Evolutionary conservation across 2,888 invertebrate genomes (phyloP), one percentile per base, ranked within the genome.

Genomic region (Aporophyla lueneburgensis): DNA sequence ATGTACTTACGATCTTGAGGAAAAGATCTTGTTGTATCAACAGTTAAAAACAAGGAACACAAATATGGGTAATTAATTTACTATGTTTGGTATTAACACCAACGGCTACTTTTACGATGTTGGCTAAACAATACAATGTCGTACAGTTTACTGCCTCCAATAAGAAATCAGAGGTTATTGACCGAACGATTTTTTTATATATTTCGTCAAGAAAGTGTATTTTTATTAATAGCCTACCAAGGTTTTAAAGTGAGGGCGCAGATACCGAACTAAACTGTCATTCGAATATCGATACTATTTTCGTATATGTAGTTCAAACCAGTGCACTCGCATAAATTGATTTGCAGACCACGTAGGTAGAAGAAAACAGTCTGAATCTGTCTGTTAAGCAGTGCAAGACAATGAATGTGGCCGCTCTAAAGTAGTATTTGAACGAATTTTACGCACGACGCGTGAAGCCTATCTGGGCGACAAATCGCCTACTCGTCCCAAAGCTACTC

Each of bases 91-190:
- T 21, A 66, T 24, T 24, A 62, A 53, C 27, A 67, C 43, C 46
- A n/a, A 40, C 4, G 24, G 16, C 2, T 1, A 21, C 9, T n/a
- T 53, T 68, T 69, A 61, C 24, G 24, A 63, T 3, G 12, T n/a
- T 78, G 14, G 1, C 5, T 53, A 63, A 24, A 74, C 16, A 69
- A 40, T 53, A 43, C 49, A 80, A 80, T 63, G 51, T 54, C 80
- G 24, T n/a, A 49, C 27, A 46, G 43, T 67, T 51, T 16, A 66
- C 27, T 51, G 61, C 16, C 27, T 62, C 6, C 43, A 51, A 16
- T 54, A 24, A 61, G 21, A 27, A 46, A 33, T 33, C n/a, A 0
- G 4, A 27, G 33, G 65, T 56, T 24, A 56, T 49, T 66, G n/a
- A 56, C 46, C 19, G 6, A 21, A 19, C 2, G 5, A 10, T 27